Evolutionary conservation across 2,888 invertebrate species (phyloP), one percentile per base, ranked within the genome.

Genomic region (Ormyrus nitidulus): DNA sequence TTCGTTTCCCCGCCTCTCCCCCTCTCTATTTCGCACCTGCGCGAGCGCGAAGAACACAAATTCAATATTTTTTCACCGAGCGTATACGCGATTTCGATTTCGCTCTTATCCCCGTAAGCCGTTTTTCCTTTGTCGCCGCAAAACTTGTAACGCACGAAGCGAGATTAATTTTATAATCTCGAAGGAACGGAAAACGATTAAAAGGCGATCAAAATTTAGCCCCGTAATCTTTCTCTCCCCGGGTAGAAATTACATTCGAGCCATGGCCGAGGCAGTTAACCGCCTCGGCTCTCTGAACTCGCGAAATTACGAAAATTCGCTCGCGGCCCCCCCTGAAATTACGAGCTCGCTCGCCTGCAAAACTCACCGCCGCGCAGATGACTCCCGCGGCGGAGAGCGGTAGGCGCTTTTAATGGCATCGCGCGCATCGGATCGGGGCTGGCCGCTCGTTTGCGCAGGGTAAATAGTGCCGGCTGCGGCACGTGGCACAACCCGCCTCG

Each of bases 391-490:
- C 13, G 13, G 13, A 72, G 77, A 71, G 58, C 59, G 77, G 59
- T 72, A 65, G 70, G 71, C 19, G 19, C 66, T 10, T 72, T 78
- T 78, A 72, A 78, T 72, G 61, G 59, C 65, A 78, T 66, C 59
- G 66, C 59, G 54, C 51, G 44, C 51, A 48, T 44, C 6, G n/a
- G 64, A 48, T 75, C n/a, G 77, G 71, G 71, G 48, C 69, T 48
- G 66, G 73, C 54, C n/a, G 44, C 34, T 73, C 66, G 68, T 72
- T 78, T 59, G 62, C 53, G 48, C 34, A 48, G 78, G 61, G 72
- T 73, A 78, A 78, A 78, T 62, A 78, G 66, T 59, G 59, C 69
- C 13, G 6, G 10, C 48, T 62, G 56, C 11, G 11, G 53, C 49
- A 51, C 59, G 68, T 46, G 51, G 19, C 53, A 19, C 53, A 19